A percentile compares a stretch with the other conserved stretches of the same genome.
phyloP scores from a whole-genome alignment of 2,113 vertebrate genomes.

The Paracanthobrama guichenoti region DNA sequence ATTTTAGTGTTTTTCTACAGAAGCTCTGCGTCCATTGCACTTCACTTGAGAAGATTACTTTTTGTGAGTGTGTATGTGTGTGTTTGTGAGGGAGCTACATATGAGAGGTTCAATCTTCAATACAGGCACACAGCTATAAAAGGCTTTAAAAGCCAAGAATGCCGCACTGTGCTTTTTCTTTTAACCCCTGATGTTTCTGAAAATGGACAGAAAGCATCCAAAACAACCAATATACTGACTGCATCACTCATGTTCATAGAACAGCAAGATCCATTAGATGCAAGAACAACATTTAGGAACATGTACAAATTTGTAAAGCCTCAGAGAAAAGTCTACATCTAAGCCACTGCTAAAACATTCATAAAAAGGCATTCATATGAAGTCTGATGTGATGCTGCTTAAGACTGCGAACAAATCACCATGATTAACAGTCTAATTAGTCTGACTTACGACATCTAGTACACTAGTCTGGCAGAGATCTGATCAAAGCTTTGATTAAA shows the following conservation, averaged over 20 bases:
- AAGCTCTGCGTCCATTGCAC: background rate
- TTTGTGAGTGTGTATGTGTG: background rate
- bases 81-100: background rate
- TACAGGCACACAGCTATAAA: background rate
- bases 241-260: background rate
- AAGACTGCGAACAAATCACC: background rate
- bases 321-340: background rate
- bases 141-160: slow-evolving; percentile 25
- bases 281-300: background rate
- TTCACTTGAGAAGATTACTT: slow-evolving; percentile 23
- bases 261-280: background rate
- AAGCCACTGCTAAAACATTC: background rate
- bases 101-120: slow-evolving; percentile 1
- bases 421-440: slow-evolving; percentile 21
- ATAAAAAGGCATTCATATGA: background rate
- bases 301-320: background rate
- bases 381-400: background rate
- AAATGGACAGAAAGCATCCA: background rate
- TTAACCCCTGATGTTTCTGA: slow-evolving; percentile 9
- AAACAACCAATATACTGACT: background rate
- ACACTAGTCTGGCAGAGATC: background rate
- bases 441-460: background rate
- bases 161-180: background rate
- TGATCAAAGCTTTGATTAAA: slow-evolving; percentile 25
- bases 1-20: background rate